A percentile compares a stretch with the other conserved stretches of the same genome.
These are phyloP conservation scores for Tetramorium parvispinum DNA, from an alignment of 1,140 invertebrate species.

Conservation along the genomic window DNA sequence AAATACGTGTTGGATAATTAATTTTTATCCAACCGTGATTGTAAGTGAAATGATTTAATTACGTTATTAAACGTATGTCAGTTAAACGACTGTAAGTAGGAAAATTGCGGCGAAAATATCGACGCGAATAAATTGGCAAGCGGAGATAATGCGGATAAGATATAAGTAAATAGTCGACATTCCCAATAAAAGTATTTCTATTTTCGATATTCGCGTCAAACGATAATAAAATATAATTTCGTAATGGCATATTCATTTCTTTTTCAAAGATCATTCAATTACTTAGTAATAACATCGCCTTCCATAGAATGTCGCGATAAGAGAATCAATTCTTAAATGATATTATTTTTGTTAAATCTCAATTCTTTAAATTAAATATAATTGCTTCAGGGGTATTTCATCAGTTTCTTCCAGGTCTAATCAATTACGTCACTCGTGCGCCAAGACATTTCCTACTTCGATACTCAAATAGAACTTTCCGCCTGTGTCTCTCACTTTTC, in stretches of 20 bases:
- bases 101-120: conserved; percentile 61
- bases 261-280: neutral
- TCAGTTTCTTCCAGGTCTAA: conserved; percentile 33
- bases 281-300: neutral
- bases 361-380: conserved; percentile 20
- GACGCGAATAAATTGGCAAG: conserved; percentile 59
- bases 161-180: conserved; percentile 52
- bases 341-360: conserved; percentile 27
- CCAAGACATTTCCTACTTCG: conserved; percentile 21
- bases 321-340: conserved; percentile 31
- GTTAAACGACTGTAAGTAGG: conserved; percentile 68
- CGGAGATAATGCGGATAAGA: conserved; percentile 46
- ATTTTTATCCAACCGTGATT: conserved; percentile 63
- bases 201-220: neutral
- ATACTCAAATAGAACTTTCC: conserved; percentile 34
- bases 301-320: neutral
- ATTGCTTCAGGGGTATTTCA: conserved; percentile 25
- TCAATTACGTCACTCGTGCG: conserved; percentile 49
- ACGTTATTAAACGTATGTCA: conserved; percentile 64
- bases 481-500: conserved; percentile 55
- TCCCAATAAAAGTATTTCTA: conserved; percentile 42
- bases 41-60: conserved; percentile 65
- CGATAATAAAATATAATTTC: conserved; percentile 41
- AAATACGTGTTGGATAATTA: conserved; percentile 70
- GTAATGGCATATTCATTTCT: neutral